Evolutionary conservation across 2,888 invertebrate species (phyloP), one percentile per base, ranked within the genome.

Genomic region (Trissolcus brochymenae): DNA sequence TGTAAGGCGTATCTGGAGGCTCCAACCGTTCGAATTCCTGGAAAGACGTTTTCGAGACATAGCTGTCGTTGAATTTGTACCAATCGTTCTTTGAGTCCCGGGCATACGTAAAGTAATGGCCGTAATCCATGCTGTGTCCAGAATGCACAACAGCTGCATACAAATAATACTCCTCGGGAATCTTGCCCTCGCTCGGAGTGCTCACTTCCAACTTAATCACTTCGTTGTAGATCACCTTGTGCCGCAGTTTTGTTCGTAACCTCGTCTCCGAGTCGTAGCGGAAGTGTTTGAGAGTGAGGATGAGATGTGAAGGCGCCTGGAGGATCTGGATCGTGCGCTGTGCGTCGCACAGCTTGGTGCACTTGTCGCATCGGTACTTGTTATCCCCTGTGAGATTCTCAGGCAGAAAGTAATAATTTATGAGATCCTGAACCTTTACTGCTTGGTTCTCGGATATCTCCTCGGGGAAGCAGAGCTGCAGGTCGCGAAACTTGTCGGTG

Each of bases 81-180:
- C 96, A 96, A 65, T 90, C 90, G 41, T 92, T 90, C 67, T 91
- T 90, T 16, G 89, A 90, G 84, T 94, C 94, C 41, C 93, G 92
- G 0, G 95, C 95, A 73, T 95, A 93, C 0, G 96, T 95, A 87
- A 95, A 96, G 87, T 97, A 97, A 86, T 97, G 97, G 0, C 96
- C 97, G 0, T 95, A 94, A 85, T 96, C 95, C 79, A 95, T 93
- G 60, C 94, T 94, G 19, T 93, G 92, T 1, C 97, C 97, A 0
- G 94, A 93, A 88, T 97, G 97, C 0, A 97, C 94, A 0, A 97
- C 94, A 0, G 95, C 95, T 0, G 95, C 95, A 86, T 95, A 95
- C 40, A 97, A 89, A 43, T 91, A 91, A 87, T 95, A 96, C 16
- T 91, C 90, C 70, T 92, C 91, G 17, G 78, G 65, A 16, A 79